phyloP scores from a whole-genome alignment of 2,113 vertebrate genomes.

The Pteropus alecto region DNA sequence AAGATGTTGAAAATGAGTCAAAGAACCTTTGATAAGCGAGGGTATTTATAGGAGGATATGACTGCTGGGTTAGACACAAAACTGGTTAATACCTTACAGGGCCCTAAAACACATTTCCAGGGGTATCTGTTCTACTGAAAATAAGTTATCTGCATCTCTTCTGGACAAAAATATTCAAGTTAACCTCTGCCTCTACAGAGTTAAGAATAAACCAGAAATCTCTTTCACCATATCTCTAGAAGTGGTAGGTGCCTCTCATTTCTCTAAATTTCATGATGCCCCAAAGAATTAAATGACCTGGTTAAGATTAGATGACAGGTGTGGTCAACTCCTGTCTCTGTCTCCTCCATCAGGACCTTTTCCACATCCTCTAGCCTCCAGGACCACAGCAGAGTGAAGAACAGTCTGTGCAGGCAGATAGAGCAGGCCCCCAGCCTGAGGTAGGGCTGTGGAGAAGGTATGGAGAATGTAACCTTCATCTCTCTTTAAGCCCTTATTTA shows the following conservation, averaged over 20 bases:
- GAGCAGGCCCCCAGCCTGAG: background rate
- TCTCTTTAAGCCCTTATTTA: background rate
- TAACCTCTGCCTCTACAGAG: background rate
- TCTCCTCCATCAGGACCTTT: background rate
- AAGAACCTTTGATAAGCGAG: background rate
- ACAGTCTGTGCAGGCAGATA: background rate
- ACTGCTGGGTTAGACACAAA: background rate
- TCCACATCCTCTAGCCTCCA: background rate
- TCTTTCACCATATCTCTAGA: background rate
- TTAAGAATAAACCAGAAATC: background rate
- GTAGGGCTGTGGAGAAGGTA: background rate
- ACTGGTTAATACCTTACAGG: background rate
- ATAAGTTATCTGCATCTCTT: background rate
- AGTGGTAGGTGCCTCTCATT: background rate
- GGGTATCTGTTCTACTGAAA: background rate
- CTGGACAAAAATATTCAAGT: background rate
- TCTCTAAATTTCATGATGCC: background rate
- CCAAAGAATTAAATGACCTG: background rate
- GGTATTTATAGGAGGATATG: background rate
- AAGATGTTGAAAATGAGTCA: background rate
- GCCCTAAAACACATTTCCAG: background rate
- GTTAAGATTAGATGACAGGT: background rate
- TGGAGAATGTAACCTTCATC: background rate
- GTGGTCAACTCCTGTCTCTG: background rate
- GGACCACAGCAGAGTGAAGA: background rate